phyloP scores from a whole-genome alignment of 2,797 vertebrate genomes.

The Spinus olivaceus region DNA sequence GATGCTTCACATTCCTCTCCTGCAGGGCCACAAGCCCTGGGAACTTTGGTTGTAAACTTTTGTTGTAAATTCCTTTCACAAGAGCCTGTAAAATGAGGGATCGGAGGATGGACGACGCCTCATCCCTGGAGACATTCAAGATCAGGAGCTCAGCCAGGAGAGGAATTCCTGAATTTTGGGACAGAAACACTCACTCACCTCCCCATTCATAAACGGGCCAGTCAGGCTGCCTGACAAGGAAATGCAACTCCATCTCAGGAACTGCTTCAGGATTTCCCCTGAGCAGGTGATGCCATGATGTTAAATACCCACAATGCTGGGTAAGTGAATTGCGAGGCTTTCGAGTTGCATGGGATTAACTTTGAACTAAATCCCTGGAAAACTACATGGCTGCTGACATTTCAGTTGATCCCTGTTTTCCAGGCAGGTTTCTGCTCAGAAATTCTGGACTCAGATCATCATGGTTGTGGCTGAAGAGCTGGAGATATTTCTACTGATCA shows the following conservation, averaged over 20 bases:
- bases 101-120: rapidly evolving
- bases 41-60: background rate
- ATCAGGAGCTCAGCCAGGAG: background rate
- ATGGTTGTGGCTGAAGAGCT: background rate
- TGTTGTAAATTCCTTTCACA: background rate
- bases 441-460: background rate
- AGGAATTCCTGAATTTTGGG: background rate
- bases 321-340: background rate
- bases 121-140: background rate
- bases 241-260: background rate
- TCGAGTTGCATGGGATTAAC: background rate
- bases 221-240: background rate
- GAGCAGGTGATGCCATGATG: rapidly evolving
- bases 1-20: background rate
- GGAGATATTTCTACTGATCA: background rate
- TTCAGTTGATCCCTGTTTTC: background rate
- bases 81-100: background rate
- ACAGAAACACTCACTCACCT: background rate
- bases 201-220: background rate
- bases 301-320: background rate
- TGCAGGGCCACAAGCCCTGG: background rate
- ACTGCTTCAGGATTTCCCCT: background rate
- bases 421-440: background rate
- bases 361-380: background rate
- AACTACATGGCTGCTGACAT: background rate